Conservation (phyloP, 2,888 invertebrate species). For the Coelogynopora nodosa region DNA sequence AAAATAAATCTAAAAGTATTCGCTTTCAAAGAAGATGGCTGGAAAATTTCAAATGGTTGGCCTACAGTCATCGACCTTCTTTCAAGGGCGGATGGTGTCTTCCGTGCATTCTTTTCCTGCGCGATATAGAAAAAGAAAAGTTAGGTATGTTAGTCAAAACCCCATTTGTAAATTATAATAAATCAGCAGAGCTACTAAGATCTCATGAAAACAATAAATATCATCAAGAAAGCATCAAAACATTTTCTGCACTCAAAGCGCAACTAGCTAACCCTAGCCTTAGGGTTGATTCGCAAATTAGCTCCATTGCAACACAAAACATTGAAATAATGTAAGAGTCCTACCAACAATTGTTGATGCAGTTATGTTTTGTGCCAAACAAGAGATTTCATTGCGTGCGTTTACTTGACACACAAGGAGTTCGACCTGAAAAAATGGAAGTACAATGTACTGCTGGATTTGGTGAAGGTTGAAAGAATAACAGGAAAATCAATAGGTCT, state of each 20-base stretch:
- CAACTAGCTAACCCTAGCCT: constrained; percentile 29
- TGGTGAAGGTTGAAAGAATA: constrained; percentile 31
- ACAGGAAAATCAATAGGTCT: constrained; percentile 29
- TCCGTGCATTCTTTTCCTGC: constrained; percentile 35
- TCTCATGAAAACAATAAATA: constrained; percentile 33
- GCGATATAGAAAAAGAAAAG: constrained; percentile 33
- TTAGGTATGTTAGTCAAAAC: constrained; percentile 27
- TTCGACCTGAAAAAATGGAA: constrained; percentile 34
- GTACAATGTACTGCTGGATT: constrained; percentile 20
- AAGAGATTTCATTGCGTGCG: constrained; percentile 32
- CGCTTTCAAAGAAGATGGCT: constrained; percentile 32
- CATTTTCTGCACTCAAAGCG: constrained; percentile 29
- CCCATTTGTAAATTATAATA: constrained; percentile 27
- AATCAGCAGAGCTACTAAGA: constrained; percentile 28
- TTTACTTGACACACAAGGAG: constrained; percentile 33
- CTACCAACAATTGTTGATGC: constrained; percentile 34
- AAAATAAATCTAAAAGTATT: constrained; percentile 19
- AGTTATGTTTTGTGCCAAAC: constrained; percentile 25
- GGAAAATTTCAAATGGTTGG: constrained; percentile 33
- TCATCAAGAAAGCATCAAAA: constrained; percentile 15
- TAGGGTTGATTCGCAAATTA: constrained; percentile 21
- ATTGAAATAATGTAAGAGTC: constrained; percentile 27
- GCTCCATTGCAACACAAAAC: constrained; percentile 19
- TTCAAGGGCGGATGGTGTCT: constrained; percentile 36
- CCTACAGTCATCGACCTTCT: constrained; percentile 22